Conservation (phyloP, 2,113 vertebrate species). For the Anarhynchus alexandrinus region DNA sequence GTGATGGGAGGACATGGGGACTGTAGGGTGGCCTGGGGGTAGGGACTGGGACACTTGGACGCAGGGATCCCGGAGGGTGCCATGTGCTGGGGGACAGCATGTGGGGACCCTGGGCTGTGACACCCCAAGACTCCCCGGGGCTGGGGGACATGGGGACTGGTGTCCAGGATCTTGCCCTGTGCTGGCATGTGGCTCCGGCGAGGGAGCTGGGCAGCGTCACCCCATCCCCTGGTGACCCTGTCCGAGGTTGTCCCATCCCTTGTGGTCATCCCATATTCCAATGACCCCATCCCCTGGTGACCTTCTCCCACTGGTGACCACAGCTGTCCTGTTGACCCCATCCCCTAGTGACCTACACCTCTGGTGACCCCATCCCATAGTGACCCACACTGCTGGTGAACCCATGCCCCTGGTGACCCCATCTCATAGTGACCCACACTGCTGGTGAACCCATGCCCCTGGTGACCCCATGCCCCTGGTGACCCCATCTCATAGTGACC, state of each 20-base stretch:
- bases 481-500: neutral
- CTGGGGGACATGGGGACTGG: neutral
- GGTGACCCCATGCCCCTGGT: rapidly evolving
- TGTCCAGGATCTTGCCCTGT: neutral
- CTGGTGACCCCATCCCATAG: neutral
- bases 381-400: neutral
- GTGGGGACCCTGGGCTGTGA: neutral
- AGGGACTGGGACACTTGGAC: neutral
- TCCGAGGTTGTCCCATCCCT: no score
- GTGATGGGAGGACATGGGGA: neutral
- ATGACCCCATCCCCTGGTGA: neutral
- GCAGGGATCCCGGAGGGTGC: neutral
- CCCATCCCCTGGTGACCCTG: neutral
- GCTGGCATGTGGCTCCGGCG: neutral
- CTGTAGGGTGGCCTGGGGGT: neutral
- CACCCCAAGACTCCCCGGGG: neutral
- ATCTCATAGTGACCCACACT: neutral
- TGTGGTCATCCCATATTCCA: no score
- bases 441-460: rapidly evolving
- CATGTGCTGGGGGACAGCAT: neutral
- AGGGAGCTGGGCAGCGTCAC: neutral
- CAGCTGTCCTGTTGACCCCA: neutral
- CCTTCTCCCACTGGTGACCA: no score
- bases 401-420: neutral
- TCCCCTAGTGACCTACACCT: neutral